Percentiles rank a stretch among this genome's conserved stretches.
phyloP scores from a whole-genome alignment of 1,140 invertebrate genomes.

The Babylonia areolata region DNA sequence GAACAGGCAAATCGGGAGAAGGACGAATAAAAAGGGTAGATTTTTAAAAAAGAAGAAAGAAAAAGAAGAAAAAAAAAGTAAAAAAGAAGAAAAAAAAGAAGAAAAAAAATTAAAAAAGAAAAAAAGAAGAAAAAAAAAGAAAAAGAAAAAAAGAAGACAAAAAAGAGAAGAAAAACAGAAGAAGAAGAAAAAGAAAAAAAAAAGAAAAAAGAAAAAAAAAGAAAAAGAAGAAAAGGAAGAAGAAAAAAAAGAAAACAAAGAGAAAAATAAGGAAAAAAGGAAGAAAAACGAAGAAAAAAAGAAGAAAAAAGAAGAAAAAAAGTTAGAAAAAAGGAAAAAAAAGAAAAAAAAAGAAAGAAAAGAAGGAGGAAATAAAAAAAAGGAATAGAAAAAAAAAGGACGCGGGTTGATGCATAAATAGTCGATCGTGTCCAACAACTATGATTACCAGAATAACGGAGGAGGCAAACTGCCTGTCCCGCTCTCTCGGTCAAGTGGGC shows the following conservation, averaged over 20 bases:
- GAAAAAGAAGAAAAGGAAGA: not conserved
- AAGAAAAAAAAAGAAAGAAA: not conserved
- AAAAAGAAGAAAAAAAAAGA: not conserved
- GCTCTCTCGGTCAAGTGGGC: too few relatives aligned
- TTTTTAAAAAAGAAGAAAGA: slow-evolving; percentile 29
- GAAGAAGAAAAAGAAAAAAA: not conserved
- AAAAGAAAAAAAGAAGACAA: slow-evolving; percentile 7
- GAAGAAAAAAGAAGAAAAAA: not conserved
- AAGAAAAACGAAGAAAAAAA: not conserved
- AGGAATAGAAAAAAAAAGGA: not conserved
- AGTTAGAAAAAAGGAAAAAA: not conserved
- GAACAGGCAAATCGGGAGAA: too few relatives aligned
- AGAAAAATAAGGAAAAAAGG: not conserved
- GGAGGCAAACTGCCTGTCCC: too few relatives aligned
- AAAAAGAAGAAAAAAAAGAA: slow-evolving; percentile 23
- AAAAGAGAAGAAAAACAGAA: slow-evolving; percentile 6
- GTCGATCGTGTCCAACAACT: too few relatives aligned
- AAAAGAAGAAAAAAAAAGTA: slow-evolving; percentile 35
- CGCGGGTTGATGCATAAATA: too few relatives aligned
- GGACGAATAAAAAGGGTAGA: not conserved
- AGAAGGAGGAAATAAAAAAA: not conserved
- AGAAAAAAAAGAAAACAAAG: not conserved
- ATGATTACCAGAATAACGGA: too few relatives aligned
- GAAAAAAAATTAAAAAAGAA: slow-evolving; percentile 16
- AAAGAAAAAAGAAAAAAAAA: not conserved